A percentile compares a stretch with the other conserved stretches of the same genome.
phyloP scores from a whole-genome alignment of 2,797 vertebrate genomes.

The Sarcoramphus papa region DNA sequence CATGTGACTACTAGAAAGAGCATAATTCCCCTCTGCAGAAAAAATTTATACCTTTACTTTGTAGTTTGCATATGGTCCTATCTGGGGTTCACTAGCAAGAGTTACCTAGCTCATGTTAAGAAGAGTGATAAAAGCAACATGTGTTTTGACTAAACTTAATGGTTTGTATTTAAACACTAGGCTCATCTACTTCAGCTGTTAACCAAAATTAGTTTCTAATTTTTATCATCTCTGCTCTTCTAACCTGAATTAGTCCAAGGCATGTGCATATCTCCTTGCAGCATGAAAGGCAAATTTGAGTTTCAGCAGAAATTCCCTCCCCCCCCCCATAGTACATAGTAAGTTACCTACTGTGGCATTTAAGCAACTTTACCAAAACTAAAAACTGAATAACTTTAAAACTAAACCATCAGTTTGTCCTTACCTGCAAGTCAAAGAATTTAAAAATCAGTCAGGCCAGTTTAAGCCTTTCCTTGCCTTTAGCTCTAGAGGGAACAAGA shows the following conservation, averaged over 20 bases:
- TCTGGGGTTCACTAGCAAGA: not conserved
- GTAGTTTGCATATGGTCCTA: not conserved
- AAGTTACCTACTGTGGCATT: not conserved
- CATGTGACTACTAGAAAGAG: not conserved
- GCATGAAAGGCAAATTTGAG: not conserved
- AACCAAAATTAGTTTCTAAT: not conserved
- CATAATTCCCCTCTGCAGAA: not conserved
- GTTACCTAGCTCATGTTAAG: not conserved
- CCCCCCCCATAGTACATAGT: not conserved
- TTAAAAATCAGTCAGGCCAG: not conserved
- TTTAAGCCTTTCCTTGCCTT: not conserved
- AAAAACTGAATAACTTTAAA: not conserved
- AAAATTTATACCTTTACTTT: not conserved
- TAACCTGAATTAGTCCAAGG: not conserved
- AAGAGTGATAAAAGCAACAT: not conserved
- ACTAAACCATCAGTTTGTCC: not conserved
- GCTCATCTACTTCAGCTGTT: not conserved
- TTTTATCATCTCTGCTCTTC: not conserved
- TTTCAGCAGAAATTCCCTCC: not conserved
- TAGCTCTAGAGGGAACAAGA: not conserved
- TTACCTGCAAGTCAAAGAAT: not conserved
- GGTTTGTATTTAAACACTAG: not conserved
- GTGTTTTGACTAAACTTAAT: not conserved
- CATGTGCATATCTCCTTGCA: not conserved
- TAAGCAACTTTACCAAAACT: not conserved